phyloP scores from a whole-genome alignment of 2,113 vertebrate species.

The Okapia johnstoni region DNA sequence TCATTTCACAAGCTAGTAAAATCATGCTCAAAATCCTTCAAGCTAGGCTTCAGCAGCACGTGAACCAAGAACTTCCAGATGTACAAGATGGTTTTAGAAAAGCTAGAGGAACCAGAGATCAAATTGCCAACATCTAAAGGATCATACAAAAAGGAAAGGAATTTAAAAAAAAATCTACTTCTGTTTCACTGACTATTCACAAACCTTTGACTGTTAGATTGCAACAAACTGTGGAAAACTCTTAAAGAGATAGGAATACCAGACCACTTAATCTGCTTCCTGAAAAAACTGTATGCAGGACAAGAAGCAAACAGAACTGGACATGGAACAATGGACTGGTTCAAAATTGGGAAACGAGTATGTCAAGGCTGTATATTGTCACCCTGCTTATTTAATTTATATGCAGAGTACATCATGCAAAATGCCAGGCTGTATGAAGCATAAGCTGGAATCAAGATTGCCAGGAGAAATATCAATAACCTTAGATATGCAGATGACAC shows the following conservation, averaged over 20 bases:
- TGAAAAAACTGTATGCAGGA: not conserved
- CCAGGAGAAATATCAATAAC: not conserved
- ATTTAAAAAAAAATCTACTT: not conserved
- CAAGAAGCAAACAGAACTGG: not conserved
- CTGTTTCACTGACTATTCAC: not conserved
- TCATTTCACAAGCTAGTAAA: not conserved
- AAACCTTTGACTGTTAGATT: not conserved
- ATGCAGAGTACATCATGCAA: not conserved
- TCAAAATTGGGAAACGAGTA: not conserved
- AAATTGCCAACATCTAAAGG: not conserved
- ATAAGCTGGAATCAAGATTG: not conserved
- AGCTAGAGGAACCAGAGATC: not conserved
- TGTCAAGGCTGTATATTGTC: not conserved
- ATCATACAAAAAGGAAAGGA: not conserved
- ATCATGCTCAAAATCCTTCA: not conserved
- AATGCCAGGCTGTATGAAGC: not conserved
- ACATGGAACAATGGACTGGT: not conserved
- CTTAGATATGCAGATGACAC: not conserved
- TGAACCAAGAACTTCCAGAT: not conserved
- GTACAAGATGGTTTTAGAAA: not conserved
- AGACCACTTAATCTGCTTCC: not conserved
- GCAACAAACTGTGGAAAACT: not conserved
- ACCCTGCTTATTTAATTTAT: not conserved
- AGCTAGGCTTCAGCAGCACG: not conserved
- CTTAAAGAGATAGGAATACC: not conserved